Conservation (phyloP, 2,797 vertebrate species). For the Pyrocephalus nanus region DNA sequence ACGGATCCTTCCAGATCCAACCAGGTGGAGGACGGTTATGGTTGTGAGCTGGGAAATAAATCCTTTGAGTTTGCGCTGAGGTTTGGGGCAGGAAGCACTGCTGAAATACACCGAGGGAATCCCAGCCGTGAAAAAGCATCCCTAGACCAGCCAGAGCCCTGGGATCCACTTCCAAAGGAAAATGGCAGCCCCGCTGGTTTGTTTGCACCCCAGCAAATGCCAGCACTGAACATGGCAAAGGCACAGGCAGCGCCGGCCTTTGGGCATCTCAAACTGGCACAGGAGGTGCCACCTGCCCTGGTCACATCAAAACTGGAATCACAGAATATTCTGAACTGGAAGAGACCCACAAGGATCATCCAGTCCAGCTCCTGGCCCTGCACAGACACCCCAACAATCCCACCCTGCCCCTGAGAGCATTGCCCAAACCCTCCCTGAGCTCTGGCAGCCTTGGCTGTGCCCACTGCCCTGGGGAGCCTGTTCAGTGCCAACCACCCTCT, state of each 20-base stretch:
- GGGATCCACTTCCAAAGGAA: not conserved
- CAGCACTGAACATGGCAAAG: fast-evolving
- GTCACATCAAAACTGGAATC: not conserved
- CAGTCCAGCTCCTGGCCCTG: not conserved
- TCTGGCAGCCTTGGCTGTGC: fast-evolving
- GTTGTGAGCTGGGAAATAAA: not conserved
- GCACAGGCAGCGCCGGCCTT: fast-evolving
- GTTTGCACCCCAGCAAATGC: fast-evolving
- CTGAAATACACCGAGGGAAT: not conserved
- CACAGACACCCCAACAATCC: not conserved
- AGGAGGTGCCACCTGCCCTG: not conserved
- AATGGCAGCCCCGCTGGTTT: fast-evolving
- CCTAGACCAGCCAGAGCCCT: fast-evolving
- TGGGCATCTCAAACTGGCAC: not conserved
- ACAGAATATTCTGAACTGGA: not conserved
- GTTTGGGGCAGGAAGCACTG: not conserved
- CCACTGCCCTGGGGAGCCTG: not conserved
- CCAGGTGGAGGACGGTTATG: not conserved
- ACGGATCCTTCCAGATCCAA: not conserved
- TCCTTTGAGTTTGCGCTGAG: not conserved
- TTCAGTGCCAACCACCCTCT: not conserved
- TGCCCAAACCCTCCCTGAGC: not conserved
- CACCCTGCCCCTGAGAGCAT: fast-evolving
- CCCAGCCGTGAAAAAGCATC: not conserved
- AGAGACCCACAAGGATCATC: not conserved